Percentiles rank a stretch among this genome's conserved stretches.
Conservation (phyloP, 2,113 vertebrate genomes). For the Irena cyanogastra region DNA sequence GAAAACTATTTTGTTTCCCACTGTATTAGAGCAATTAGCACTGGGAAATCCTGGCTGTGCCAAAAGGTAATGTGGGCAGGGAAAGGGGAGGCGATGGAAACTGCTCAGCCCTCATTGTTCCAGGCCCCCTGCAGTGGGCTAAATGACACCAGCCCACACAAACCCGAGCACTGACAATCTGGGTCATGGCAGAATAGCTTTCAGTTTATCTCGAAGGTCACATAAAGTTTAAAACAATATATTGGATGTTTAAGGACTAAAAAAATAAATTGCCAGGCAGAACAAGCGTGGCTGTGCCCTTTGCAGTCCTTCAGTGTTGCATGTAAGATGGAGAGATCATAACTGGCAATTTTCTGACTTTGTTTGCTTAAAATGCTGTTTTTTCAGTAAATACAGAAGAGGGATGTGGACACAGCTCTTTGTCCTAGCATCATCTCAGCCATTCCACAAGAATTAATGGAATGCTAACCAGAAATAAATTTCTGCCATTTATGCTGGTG, state of each 20-base stretch:
- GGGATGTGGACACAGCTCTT: neutral
- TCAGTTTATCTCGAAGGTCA: slow-evolving; percentile 67
- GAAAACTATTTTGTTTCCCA: slow-evolving; percentile 59
- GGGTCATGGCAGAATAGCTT: slow-evolving; percentile 60
- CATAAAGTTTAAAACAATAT: slow-evolving; percentile 70
- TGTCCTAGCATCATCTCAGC: neutral
- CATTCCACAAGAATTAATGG: neutral
- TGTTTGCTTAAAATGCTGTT: neutral
- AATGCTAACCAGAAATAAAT: neutral
- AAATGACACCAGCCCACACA: slow-evolving; percentile 67
- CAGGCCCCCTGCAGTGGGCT: slow-evolving; percentile 59
- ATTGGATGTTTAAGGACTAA: slow-evolving; percentile 42
- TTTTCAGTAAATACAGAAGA: neutral
- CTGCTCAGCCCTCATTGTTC: slow-evolving; percentile 54
- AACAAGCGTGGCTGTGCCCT: neutral
- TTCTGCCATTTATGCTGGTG: neutral
- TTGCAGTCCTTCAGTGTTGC: neutral
- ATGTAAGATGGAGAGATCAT: neutral
- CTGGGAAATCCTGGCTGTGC: slow-evolving; percentile 67
- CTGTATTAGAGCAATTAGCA: slow-evolving; percentile 64
- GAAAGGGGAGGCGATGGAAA: slow-evolving; percentile 53
- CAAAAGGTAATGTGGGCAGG: slow-evolving; percentile 66
- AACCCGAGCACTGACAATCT: slow-evolving; percentile 59
- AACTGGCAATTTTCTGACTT: neutral
- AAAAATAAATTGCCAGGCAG: slow-evolving; percentile 24